These are phyloP conservation scores for Oostethus manadensis DNA, from an alignment of 2,113 vertebrate species.

Conservation along the genomic window DNA sequence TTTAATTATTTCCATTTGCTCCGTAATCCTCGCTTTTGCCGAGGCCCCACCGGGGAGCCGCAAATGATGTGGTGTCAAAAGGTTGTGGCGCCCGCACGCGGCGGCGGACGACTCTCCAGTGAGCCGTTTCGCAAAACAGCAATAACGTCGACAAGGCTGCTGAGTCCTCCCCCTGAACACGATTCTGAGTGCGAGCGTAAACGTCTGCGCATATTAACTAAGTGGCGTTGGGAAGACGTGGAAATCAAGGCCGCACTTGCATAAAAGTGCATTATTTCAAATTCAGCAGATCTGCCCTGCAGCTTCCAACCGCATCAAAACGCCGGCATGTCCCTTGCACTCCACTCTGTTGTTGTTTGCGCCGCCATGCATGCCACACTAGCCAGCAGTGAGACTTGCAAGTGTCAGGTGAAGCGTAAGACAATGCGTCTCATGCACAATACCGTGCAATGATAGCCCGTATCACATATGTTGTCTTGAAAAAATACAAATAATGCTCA, in stretches of 20 bases:
- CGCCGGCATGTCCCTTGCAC: slow-evolving; percentile 15
- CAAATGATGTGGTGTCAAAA: slow-evolving; percentile 28
- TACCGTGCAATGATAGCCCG: too few species aligned
- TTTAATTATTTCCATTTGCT: slow-evolving; percentile 18
- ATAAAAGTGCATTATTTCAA: slow-evolving; percentile 45
- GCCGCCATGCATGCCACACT: slow-evolving; percentile 29
- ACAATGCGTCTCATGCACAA: slow-evolving; percentile 35
- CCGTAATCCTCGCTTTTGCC: slow-evolving; percentile 31
- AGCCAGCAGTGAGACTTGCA: slow-evolving; percentile 42
- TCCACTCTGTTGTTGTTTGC: not conserved
- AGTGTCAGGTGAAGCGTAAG: slow-evolving; percentile 53
- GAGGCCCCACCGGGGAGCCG: slow-evolving; percentile 33
- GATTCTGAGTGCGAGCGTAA: slow-evolving; percentile 4
- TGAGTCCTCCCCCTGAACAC: slow-evolving; percentile 6
- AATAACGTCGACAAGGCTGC: slow-evolving; percentile 38
- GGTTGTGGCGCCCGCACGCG: slow-evolving; percentile 26
- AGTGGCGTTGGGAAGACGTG: slow-evolving; percentile 3
- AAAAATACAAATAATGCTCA: too few species aligned
- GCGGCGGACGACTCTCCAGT: slow-evolving; percentile 50
- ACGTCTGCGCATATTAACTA: slow-evolving; percentile 9
- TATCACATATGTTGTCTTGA: too few species aligned
- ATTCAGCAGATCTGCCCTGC: slow-evolving; percentile 43
- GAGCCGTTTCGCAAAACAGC: slow-evolving; percentile 57
- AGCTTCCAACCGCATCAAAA: slow-evolving; percentile 42
- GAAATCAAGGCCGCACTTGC: slow-evolving; percentile 16